Evolutionary conservation across 1,140 invertebrate species (phyloP), one percentile per base, ranked within the genome.

Genomic region (Phymastichus coffea): DNA sequence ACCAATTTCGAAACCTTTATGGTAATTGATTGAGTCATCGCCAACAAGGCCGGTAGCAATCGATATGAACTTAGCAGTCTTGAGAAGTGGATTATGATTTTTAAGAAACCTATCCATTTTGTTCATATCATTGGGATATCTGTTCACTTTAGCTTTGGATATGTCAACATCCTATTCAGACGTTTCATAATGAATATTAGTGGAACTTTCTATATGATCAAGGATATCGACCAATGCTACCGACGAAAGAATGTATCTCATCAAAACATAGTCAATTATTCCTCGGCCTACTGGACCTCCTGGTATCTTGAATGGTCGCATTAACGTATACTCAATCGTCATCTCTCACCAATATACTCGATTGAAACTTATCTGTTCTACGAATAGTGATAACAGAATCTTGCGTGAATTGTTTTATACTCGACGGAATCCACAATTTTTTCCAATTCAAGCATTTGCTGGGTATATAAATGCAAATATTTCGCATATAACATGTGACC

Each of bases 271-370:
- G 12, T 47, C 19, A 1, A 58, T 61, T 9, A 66, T 33, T 30
- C 57, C 64, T 47, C 64, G 22, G 9, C 64, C 61, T n/a, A 61
- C 57, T 17, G 15, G 57, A 4, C 61, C 12, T 37, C 52, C 66
- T 38, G 67, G 69, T 30, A 44, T 52, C 35, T 75, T 52, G n/a
- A 71, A 63, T 15, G 64, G 65, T 60, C 72, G 66, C 72, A 80
- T 81, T 35, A 73, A 49, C 12, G 60, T 66, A 52, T 74, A 72
- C 57, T 76, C 68, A 40, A 76, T 75, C 2, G 63, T 65, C 70
- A 76, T 72, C 54, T 78, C 73, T 6, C 69, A 52, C 63, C 70
- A n/a, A 80, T 2, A 75, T 63, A 7, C 77, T 78, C 52, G 63
- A 71, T 70, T 73, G 77, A 57, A 66, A 71, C 59, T 71, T 75